A percentile compares a stretch with the other conserved stretches of the same genome.
These are phyloP conservation scores for Sandelia bainsii DNA, from an alignment of 2,797 vertebrate genomes.

Conservation along the genomic window DNA sequence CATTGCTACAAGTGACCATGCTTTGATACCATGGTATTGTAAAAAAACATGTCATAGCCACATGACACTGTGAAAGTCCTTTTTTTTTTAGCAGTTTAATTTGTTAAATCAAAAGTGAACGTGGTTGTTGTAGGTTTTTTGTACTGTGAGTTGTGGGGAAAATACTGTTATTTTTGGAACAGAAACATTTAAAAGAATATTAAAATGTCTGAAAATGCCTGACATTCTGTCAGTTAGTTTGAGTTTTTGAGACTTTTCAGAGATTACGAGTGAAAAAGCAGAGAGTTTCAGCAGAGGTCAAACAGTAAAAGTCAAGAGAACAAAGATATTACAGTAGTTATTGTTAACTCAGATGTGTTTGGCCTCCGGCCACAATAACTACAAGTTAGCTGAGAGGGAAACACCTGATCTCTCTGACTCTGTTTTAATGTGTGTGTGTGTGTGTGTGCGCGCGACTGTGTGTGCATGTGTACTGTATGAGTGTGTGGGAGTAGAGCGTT, in stretches of 20 bases:
- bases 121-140: neutral
- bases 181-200: neutral
- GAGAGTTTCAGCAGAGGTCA: constrained; percentile 11
- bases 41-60: too few species aligned
- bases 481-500: constrained; percentile 29
- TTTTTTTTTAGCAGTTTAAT: neutral
- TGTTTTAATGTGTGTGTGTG: constrained; percentile 14
- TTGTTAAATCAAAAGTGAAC: neutral
- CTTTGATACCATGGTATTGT: too few species aligned
- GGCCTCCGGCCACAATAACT: constrained; percentile 23
- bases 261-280: neutral
- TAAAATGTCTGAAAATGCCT: neutral
- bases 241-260: neutral
- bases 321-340: constrained; percentile 13
- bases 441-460: neutral
- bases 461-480: constrained; percentile 7
- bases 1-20: too few species aligned
- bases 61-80: too few species aligned
- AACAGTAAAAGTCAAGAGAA: constrained; percentile 19
- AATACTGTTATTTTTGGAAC: neutral
- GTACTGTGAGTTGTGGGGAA: neutral
- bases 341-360: constrained; percentile 45
- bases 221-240: neutral
- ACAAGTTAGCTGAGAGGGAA: constrained; percentile 22
- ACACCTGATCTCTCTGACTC: constrained; percentile 41